A percentile compares a stretch with the other conserved stretches of the same genome.
Evolutionary conservation across 2,888 invertebrate species (phyloP).

Genomic region (Chelonus formosanus): DNA sequence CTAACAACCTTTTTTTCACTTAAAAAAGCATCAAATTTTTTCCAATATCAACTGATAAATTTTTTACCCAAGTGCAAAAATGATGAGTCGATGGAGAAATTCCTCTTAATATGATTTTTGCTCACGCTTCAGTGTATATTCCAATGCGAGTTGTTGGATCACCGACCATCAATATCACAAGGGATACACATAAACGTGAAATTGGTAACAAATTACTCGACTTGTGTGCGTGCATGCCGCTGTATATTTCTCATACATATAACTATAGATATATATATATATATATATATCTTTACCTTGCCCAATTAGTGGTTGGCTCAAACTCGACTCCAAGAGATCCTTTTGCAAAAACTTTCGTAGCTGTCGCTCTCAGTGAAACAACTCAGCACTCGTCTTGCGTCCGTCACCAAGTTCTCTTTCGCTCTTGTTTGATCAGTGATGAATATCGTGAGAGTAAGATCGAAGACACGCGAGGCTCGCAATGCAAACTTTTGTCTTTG

Average conservation of each 20-base stretch:
- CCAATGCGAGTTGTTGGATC: constrained; percentile 26
- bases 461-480: constrained; percentile 21
- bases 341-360: constrained; percentile 37
- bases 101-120: no score
- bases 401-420: constrained; percentile 8
- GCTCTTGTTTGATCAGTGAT: constrained; percentile 33
- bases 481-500: constrained; percentile 24
- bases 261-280: constrained; percentile 6
- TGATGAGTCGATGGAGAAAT: no score
- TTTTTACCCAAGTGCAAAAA: no score
- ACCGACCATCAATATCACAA: constrained; percentile 41
- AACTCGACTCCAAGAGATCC: constrained; percentile 41
- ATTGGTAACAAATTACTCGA: constrained; percentile 60
- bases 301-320: constrained; percentile 57
- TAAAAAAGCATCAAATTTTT: no score
- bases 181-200: constrained; percentile 52
- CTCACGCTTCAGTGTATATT: no score
- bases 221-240: constrained; percentile 38
- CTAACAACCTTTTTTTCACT: no score
- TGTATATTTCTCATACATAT: constrained; percentile 12
- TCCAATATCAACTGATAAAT: no score
- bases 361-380: constrained; percentile 28
- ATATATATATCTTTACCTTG: constrained; percentile 40
- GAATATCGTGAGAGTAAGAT: constrained; percentile 32
- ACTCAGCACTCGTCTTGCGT: constrained; percentile 20